Conservation (phyloP, 2,888 invertebrate species). For the Lepidochrysops patricia region DNA sequence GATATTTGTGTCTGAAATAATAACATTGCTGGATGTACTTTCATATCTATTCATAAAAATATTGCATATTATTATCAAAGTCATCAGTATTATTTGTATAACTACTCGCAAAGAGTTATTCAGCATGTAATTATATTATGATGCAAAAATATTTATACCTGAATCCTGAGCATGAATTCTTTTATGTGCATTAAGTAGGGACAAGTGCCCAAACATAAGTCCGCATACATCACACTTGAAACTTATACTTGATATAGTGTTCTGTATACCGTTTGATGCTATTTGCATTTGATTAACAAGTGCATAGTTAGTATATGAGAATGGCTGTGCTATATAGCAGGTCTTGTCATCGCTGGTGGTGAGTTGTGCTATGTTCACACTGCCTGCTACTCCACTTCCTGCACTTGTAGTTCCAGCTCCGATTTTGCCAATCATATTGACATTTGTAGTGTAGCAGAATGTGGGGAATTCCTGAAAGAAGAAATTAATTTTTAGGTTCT, state of each 20-base stretch:
- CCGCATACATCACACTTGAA: conserved; percentile 93
- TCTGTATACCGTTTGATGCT: conserved; percentile 79
- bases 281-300: conserved; percentile 90
- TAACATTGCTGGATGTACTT: background rate
- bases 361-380: conserved; percentile 81
- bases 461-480: conserved; percentile 76
- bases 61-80: too few relatives aligned
- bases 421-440: conserved; percentile 80
- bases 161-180: conserved; percentile 82
- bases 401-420: conserved; percentile 56
- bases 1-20: conserved; percentile 64
- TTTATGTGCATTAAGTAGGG: conserved; percentile 89
- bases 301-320: conserved; percentile 88
- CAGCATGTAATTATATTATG: too few relatives aligned
- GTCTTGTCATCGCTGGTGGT: conserved; percentile 78
- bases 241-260: conserved; percentile 85
- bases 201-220: conserved; percentile 87
- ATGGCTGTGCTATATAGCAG: conserved; percentile 84
- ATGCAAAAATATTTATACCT: conserved; percentile 43
- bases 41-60: too few relatives aligned
- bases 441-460: conserved; percentile 81
- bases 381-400: conserved; percentile 58
- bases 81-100: too few relatives aligned
- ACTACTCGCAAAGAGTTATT: too few relatives aligned
- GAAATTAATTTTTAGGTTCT: conserved; percentile 13